Conservation (phyloP, 2,797 vertebrate genomes). For the Myioborus melanocephalus region DNA sequence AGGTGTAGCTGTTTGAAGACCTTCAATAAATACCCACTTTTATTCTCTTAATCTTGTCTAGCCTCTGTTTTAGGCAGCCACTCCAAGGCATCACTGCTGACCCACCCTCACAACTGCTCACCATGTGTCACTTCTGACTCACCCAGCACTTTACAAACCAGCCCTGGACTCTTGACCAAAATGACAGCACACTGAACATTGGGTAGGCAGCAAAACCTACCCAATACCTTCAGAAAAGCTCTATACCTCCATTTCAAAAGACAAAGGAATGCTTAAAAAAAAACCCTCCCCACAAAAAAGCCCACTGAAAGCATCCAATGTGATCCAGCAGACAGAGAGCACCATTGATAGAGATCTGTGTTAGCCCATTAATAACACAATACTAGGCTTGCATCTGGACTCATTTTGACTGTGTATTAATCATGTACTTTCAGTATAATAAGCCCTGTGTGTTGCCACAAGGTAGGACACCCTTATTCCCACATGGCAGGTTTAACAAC, state of each 20-base stretch:
- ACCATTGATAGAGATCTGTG: neutral
- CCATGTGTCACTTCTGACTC: neutral
- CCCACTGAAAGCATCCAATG: neutral
- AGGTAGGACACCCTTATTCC: slow-evolving; percentile 37
- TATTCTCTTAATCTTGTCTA: neutral
- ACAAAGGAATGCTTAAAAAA: neutral
- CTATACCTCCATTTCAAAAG: neutral
- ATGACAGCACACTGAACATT: neutral
- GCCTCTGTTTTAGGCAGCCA: neutral
- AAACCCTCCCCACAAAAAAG: fast-evolving
- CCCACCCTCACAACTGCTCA: neutral
- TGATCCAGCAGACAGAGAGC: neutral
- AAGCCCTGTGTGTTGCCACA: slow-evolving; percentile 21
- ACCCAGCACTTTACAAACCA: neutral
- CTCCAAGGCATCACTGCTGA: neutral
- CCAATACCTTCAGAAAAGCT: neutral
- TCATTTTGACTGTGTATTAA: slow-evolving; percentile 42
- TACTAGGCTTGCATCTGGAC: slow-evolving; percentile 35
- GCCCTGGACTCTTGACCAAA: neutral
- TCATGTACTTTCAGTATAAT: slow-evolving; percentile 4
- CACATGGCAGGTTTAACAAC: slow-evolving; percentile 47
- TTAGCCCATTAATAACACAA: slow-evolving; percentile 12
- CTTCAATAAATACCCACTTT: neutral
- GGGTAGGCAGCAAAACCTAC: neutral
- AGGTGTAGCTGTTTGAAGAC: neutral